phyloP scores from a whole-genome alignment of 2,888 invertebrate genomes.

The Dorcus parallelipipedus region DNA sequence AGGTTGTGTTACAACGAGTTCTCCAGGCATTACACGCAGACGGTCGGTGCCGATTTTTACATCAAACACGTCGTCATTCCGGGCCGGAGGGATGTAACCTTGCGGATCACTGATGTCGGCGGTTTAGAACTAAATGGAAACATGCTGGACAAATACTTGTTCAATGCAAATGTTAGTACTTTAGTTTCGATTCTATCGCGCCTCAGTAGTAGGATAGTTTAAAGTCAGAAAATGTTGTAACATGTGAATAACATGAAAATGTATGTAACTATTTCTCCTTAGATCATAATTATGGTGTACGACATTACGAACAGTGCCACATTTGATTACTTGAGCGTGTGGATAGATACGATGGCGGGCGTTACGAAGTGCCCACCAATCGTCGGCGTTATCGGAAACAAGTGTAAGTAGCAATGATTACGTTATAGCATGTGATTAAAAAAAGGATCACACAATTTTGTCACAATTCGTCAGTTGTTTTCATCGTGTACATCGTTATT shows the following conservation, averaged over 20 bases:
- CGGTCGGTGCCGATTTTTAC: constrained; percentile 71
- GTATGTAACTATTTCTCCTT: constrained; percentile 30
- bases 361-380: constrained; percentile 52
- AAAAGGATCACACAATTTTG: too few relatives aligned
- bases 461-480: too few relatives aligned
- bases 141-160: constrained; percentile 76
- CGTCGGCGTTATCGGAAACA: constrained; percentile 66
- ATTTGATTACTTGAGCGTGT: constrained; percentile 71
- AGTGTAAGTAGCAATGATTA: constrained; percentile 48
- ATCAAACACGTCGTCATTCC: constrained; percentile 61
- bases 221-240: too few relatives aligned
- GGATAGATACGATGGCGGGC: constrained; percentile 60
- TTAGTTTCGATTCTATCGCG: neutral
- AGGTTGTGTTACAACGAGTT: constrained; percentile 68
- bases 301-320: constrained; percentile 78
- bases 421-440: too few relatives aligned
- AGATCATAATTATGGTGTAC: constrained; percentile 78
- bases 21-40: constrained; percentile 58
- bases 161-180: constrained; percentile 63
- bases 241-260: too few relatives aligned
- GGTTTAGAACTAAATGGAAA: constrained; percentile 71
- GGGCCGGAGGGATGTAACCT: constrained; percentile 57
- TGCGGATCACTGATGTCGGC: constrained; percentile 83
- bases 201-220: neutral
- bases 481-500: too few relatives aligned